These are phyloP conservation scores for Leptoclinus maculatus DNA, from an alignment of 2,797 vertebrate species.

Conservation along the genomic window DNA sequence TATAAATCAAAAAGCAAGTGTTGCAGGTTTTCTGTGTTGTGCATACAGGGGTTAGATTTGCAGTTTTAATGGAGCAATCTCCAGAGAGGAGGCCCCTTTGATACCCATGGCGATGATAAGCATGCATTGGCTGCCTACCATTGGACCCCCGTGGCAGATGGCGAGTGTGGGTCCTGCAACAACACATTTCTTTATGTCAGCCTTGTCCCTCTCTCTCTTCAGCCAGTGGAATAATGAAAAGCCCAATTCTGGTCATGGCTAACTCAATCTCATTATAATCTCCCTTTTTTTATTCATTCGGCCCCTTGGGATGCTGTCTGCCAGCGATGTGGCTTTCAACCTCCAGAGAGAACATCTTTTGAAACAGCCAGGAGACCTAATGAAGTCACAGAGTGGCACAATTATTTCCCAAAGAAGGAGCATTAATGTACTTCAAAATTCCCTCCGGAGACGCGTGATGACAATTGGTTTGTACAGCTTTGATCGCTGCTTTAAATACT, in stretches of 20 bases:
- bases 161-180: constrained; percentile 83
- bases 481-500: constrained; percentile 88
- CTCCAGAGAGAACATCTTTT: constrained; percentile 89
- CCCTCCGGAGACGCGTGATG: constrained; percentile 85
- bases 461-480: constrained; percentile 91
- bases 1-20: constrained; percentile 43
- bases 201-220: constrained; percentile 66
- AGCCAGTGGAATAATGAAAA: constrained; percentile 86
- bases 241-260: constrained; percentile 90
- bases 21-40: constrained; percentile 42
- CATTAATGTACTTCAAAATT: constrained; percentile 88
- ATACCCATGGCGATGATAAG: constrained; percentile 85
- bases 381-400: constrained; percentile 90
- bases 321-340: constrained; percentile 89
- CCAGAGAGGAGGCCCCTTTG: constrained; percentile 83
- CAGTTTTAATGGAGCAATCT: constrained; percentile 84
- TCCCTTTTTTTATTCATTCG: constrained; percentile 89
- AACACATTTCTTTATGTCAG: constrained; percentile 87
- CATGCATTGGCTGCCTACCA: constrained; percentile 79
- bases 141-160: constrained; percentile 88
- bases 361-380: constrained; percentile 88
- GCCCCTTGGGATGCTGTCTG: constrained; percentile 89
- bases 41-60: constrained; percentile 70
- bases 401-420: constrained; percentile 89
- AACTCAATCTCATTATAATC: constrained; percentile 98